Conservation (phyloP, 2,888 invertebrate genomes). For the Idaea straminata region DNA sequence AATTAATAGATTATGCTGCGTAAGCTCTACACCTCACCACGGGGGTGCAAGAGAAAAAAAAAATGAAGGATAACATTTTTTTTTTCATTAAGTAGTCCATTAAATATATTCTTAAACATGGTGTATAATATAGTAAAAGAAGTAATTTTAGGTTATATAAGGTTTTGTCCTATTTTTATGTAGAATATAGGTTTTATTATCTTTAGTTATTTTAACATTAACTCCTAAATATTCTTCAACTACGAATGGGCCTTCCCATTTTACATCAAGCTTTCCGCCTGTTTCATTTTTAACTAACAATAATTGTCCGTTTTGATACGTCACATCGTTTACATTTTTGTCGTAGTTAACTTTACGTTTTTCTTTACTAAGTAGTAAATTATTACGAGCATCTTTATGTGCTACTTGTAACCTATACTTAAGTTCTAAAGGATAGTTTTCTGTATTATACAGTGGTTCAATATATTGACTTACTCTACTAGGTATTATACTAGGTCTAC, state of each 20-base stretch:
- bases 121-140: no score
- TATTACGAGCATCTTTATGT: constrained; percentile 1
- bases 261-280: background rate
- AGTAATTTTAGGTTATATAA: background rate
- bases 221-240: background rate
- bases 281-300: background rate
- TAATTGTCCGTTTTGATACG: background rate
- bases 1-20: no score
- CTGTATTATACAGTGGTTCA: constrained; percentile 22
- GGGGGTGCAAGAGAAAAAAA: no score
- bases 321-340: background rate
- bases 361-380: background rate
- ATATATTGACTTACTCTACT: constrained; percentile 15
- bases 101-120: no score
- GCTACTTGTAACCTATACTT: constrained; percentile 24
- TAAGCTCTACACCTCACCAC: no score
- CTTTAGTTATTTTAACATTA: constrained; percentile 3
- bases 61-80: no score
- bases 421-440: constrained; percentile 19
- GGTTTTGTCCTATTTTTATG: constrained; percentile 8
- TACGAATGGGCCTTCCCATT: background rate
- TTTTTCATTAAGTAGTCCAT: no score
- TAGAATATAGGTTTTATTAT: background rate
- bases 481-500: constrained; percentile 22
- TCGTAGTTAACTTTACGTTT: background rate